A percentile compares a stretch with the other conserved stretches of the same genome.
These are phyloP conservation scores for Psittacara wagleri DNA, from an alignment of 2,113 vertebrate genomes.

Conservation along the genomic window DNA sequence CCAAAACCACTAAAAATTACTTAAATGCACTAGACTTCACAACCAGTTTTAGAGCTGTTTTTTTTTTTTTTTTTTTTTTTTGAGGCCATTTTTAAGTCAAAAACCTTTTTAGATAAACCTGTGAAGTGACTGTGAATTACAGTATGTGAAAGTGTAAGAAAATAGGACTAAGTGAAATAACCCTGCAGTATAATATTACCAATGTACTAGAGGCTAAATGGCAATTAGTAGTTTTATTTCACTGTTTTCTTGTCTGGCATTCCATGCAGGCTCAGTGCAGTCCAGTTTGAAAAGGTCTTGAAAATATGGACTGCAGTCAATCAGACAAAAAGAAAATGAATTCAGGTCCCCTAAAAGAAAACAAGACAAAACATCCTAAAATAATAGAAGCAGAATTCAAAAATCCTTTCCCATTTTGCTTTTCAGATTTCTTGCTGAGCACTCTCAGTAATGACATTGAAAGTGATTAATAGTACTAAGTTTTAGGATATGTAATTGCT, in stretches of 20 bases:
- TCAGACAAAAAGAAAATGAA: neutral
- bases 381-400: neutral
- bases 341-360: neutral
- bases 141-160: neutral
- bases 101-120: neutral
- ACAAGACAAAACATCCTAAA: neutral
- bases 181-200: neutral
- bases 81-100: neutral
- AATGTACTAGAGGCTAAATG: neutral
- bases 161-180: neutral
- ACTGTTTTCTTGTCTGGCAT: neutral
- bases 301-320: neutral
- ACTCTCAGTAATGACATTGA: neutral
- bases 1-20: neutral
- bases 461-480: neutral
- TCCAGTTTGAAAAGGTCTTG: neutral
- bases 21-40: neutral
- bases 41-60: neutral
- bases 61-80: too few species aligned
- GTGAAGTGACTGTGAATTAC: neutral
- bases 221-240: neutral
- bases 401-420: neutral
- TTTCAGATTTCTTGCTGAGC: neutral
- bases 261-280: neutral
- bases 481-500: neutral